Percentiles rank a stretch among this genome's conserved stretches.
Evolutionary conservation across 2,113 vertebrate species (phyloP).

Genomic region (Cervus canadensis): DNA sequence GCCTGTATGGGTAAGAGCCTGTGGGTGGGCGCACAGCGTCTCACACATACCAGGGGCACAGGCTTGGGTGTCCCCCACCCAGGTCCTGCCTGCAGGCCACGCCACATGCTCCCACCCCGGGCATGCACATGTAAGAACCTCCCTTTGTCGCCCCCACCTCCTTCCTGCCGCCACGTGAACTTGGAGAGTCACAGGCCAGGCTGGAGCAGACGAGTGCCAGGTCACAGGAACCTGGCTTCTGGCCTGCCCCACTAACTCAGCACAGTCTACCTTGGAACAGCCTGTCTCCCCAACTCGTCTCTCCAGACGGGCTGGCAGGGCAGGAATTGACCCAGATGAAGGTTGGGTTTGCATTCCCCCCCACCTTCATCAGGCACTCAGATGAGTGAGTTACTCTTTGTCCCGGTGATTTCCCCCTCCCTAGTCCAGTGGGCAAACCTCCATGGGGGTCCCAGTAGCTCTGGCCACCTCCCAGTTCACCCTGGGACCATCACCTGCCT

Average conservation of each 20-base stretch:
- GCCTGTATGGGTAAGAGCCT: background rate
- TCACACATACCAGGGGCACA: background rate
- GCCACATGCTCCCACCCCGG: background rate
- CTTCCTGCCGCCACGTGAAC: background rate
- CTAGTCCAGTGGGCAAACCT: background rate
- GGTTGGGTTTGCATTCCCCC: background rate
- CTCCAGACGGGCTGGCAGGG: background rate
- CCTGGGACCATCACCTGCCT: constrained; percentile 56
- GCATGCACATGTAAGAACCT: no score
- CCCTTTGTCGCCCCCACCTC: background rate
- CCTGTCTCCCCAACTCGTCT: background rate
- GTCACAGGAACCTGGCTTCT: background rate
- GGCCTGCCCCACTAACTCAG: no score
- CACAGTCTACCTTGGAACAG: background rate
- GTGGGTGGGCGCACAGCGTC: background rate
- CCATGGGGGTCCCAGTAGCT: background rate
- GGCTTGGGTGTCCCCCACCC: background rate
- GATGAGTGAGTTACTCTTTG: background rate
- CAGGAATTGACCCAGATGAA: background rate
- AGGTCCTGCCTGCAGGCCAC: background rate
- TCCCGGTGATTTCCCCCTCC: background rate
- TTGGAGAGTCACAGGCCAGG: background rate
- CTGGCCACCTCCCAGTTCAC: constrained; percentile 51
- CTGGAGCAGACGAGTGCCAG: background rate
- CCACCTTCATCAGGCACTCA: background rate